Evolutionary conservation across 37 sponge, comb jelly and placozoan species (phyloP).

Genomic region (Aplysina aerophoba): DNA sequence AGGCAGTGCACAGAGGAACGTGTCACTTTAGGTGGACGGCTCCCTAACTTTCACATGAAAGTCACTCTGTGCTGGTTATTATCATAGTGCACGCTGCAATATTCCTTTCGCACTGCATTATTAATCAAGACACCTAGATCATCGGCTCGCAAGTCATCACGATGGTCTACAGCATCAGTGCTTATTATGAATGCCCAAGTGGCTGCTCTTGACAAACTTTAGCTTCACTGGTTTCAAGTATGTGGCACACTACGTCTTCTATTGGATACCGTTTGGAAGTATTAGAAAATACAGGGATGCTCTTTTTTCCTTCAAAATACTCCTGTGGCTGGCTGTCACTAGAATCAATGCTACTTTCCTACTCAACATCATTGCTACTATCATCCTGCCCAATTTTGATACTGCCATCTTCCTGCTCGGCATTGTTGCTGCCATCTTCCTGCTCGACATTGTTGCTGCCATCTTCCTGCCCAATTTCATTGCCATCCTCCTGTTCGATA

Average conservation of each 20-base stretch:
- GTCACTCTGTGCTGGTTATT: constrained; percentile 4
- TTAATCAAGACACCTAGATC: constrained; percentile 3
- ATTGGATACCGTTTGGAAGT: constrained; percentile 7
- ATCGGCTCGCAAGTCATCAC: constrained; percentile 4
- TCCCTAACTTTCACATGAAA: constrained; percentile 7
- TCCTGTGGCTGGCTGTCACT: constrained; percentile 8
- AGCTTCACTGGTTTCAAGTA: constrained; percentile 7
- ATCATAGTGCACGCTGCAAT: constrained; percentile 11
- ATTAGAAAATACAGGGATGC: constrained; percentile 7
- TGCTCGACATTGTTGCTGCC: background rate
- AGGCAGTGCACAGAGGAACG: constrained; percentile 12
- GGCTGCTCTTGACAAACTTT: constrained; percentile 11
- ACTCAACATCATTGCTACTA: background rate
- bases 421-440: background rate
- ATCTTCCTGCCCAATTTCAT: constrained; percentile 3
- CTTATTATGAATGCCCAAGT: background rate
- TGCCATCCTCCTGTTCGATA: constrained; percentile 8
- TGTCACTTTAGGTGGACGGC: constrained; percentile 8
- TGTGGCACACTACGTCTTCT: constrained; percentile 12
- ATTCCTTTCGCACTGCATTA: background rate
- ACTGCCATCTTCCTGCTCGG: background rate
- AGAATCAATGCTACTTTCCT: constrained; percentile 7
- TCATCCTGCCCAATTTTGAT: constrained; percentile 7
- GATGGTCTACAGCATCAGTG: constrained; percentile 4
- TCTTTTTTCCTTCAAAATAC: constrained; percentile 10